Conservation (phyloP, 2,113 vertebrate species). For the Salvelinus namaycush region DNA sequence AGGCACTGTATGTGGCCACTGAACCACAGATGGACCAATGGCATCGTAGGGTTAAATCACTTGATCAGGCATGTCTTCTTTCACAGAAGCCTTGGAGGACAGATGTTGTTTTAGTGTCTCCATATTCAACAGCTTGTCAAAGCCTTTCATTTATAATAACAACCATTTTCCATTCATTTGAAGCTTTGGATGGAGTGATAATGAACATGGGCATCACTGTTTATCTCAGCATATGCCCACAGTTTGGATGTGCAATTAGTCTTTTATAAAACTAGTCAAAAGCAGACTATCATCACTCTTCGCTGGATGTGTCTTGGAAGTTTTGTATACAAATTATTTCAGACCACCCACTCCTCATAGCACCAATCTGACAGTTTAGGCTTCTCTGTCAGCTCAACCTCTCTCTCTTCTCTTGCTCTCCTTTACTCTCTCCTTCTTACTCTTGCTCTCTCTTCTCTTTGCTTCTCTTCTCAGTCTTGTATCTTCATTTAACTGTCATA, state of each 20-base stretch:
- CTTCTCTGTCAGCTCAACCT: neutral
- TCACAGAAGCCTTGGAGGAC: neutral
- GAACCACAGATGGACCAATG: conserved; percentile 11
- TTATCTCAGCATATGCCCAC: conserved; percentile 50
- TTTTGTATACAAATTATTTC: conserved; percentile 45
- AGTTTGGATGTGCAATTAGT: conserved; percentile 26
- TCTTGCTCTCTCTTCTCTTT: neutral
- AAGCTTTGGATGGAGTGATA: conserved; percentile 31
- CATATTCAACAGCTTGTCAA: conserved; percentile 1
- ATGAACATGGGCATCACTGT: conserved; percentile 42
- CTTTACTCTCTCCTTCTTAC: neutral
- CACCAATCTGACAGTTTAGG: conserved; percentile 49
- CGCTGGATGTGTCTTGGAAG: conserved; percentile 39
- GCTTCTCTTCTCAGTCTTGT: neutral
- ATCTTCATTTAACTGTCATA: neutral
- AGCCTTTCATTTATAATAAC: conserved; percentile 48
- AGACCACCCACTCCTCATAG: conserved; percentile 36
- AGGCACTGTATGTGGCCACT: no score
- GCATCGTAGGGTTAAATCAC: conserved; percentile 17
- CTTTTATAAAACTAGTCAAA: conserved; percentile 37
- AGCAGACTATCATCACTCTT: conserved; percentile 45
- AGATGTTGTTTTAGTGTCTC: neutral
- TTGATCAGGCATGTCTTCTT: conserved; percentile 17
- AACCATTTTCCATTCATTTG: conserved; percentile 34
- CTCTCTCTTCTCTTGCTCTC: neutral